Conservation (phyloP, 1,140 invertebrate genomes). For the Meteorus sp. region DNA sequence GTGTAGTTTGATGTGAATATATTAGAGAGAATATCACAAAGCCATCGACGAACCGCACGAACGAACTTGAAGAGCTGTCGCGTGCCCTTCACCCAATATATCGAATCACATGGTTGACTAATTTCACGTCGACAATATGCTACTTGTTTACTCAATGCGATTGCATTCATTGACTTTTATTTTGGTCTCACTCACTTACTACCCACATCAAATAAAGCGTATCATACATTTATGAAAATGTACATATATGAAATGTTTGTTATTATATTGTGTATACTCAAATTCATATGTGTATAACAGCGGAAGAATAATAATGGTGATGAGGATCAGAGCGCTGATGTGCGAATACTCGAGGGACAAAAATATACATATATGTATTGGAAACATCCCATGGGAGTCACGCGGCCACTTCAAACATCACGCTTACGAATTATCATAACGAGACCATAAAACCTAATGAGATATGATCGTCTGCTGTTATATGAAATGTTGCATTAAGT, state of each 20-base stretch:
- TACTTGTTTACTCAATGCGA: slow-evolving; percentile 51
- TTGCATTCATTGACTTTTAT: too few species aligned
- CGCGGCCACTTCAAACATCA: slow-evolving; percentile 1
- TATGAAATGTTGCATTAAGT: too few species aligned
- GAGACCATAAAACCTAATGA: not conserved
- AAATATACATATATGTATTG: not conserved
- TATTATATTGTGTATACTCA: not conserved
- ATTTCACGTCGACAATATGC: slow-evolving; percentile 47
- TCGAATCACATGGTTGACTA: slow-evolving; percentile 42
- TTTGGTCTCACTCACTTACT: slow-evolving; percentile 43
- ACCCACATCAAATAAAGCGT: not conserved
- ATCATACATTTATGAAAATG: not conserved
- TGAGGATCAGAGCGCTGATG: slow-evolving; percentile 42
- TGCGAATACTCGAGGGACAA: slow-evolving; percentile 38
- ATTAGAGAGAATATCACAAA: slow-evolving; percentile 3
- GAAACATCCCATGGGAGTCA: slow-evolving; percentile 2
- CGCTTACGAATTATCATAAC: not conserved
- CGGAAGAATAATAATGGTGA: slow-evolving; percentile 30
- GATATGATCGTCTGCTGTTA: not conserved
- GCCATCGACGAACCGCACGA: slow-evolving; percentile 13
- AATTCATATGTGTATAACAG: too few species aligned
- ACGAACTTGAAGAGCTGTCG: slow-evolving; percentile 17
- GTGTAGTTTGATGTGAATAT: not conserved
- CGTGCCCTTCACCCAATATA: slow-evolving; percentile 24
- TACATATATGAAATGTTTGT: not conserved